Evolutionary conservation across 2,797 vertebrate species (phyloP).

Genomic region (Tenualosa thibaudeaui): DNA sequence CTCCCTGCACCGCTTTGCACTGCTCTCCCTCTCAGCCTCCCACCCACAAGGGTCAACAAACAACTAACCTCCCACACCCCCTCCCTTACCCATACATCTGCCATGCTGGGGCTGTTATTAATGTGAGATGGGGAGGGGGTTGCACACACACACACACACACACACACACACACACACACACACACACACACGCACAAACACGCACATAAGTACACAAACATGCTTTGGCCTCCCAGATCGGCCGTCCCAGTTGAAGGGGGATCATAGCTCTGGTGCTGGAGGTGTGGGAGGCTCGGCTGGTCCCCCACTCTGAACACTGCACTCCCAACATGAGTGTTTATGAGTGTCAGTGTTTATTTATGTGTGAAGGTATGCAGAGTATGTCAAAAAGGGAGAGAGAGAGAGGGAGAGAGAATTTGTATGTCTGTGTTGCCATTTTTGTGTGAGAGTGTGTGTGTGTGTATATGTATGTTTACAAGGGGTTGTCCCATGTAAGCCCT

Average conservation of each 20-base stretch:
- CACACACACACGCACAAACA: constrained; percentile 41
- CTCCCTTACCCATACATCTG: constrained; percentile 59
- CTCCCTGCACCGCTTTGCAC: constrained; percentile 36
- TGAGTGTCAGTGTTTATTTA: constrained; percentile 5
- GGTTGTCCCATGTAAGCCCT: constrained; percentile 47
- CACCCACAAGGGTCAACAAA: constrained; percentile 70
- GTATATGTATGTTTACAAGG: constrained; percentile 35
- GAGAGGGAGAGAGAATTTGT: constrained; percentile 8
- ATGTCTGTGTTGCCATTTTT: constrained; percentile 3
- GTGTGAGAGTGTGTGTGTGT: constrained; percentile 35
- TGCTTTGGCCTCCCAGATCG: neutral
- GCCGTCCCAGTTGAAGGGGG: neutral
- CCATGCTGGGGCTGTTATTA: constrained; percentile 61
- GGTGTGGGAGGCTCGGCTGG: constrained; percentile 34
- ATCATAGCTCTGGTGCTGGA: neutral
- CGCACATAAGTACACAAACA: constrained; percentile 43
- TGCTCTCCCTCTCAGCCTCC: constrained; percentile 42
- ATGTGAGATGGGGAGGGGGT: constrained; percentile 53
- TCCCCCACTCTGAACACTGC: neutral
- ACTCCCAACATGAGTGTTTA: neutral
- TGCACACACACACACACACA: constrained; percentile 46
- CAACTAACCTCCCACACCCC: constrained; percentile 48
- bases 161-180: constrained; percentile 45
- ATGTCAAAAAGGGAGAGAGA: constrained; percentile 5
- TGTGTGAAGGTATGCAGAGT: constrained; percentile 6